phyloP scores from a whole-genome alignment of 1,140 invertebrate genomes.

The Lasioglossum baleicum region DNA sequence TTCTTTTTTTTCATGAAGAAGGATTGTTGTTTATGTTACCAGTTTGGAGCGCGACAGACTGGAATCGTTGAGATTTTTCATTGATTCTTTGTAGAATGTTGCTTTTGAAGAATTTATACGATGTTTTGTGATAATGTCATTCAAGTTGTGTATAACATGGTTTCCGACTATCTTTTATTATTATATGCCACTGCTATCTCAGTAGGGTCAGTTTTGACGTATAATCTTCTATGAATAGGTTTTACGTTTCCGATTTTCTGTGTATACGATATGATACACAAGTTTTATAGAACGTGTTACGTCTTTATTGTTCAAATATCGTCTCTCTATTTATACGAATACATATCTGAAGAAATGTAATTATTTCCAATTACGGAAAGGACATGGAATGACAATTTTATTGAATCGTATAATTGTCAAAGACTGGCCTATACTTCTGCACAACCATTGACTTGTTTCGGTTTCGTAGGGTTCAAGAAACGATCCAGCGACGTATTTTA shows the following conservation, averaged over 20 bases:
- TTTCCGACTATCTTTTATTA: neutral
- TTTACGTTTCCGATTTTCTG: neutral
- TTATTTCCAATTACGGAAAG: neutral
- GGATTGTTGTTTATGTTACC: constrained; percentile 12
- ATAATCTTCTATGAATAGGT: neutral
- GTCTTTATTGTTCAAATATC: constrained; percentile 4
- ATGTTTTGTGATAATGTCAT: constrained; percentile 24
- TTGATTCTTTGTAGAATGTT: constrained; percentile 12
- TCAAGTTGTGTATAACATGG: constrained; percentile 17
- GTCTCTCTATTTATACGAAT: constrained; percentile 12
- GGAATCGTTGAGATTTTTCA: constrained; percentile 5
- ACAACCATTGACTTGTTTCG: constrained; percentile 33
- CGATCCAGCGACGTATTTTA: neutral
- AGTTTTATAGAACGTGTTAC: constrained; percentile 1
- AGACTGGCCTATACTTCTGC: constrained; percentile 49
- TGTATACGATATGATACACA: neutral
- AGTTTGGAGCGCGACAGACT: neutral
- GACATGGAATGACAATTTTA: constrained; percentile 12
- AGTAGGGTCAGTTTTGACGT: neutral
- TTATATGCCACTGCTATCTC: neutral
- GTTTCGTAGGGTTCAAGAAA: constrained; percentile 26
- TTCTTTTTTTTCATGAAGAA: neutral
- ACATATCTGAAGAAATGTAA: neutral
- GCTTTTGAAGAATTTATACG: constrained; percentile 17
- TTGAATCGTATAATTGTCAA: constrained; percentile 38